Base-by-base conservation (phyloP, 2,113 vertebrate genomes). In the Uria aalge region DNA sequence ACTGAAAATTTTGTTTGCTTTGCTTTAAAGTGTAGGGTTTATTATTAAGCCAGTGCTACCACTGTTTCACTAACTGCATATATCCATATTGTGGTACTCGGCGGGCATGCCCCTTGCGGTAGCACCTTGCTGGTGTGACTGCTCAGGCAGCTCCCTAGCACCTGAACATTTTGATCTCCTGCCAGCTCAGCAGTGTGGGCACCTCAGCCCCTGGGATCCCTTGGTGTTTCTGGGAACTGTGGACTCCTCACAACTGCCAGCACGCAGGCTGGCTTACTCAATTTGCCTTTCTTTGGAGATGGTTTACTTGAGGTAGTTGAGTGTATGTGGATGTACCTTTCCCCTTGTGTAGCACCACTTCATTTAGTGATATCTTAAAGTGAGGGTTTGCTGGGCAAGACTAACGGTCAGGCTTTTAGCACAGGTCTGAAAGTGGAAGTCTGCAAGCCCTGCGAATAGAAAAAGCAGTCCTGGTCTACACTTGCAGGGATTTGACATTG, bases 31-130 rank as follows among this genome's bases (percentile, higher is more conserved):
- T 26, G 15, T 21, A 11, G 22, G 6, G 8, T 47, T 87, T 68
- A 32, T 74, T 82, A 15, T 34, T 66, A n/a, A n/a, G 29, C 17
- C n/a, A 55, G 15, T 26, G 32, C 36, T 26, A 6, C 21, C 18
- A 14, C 34, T 5, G 12, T 81, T 69, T 63, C 19, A 5, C 21
- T 18, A 3, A 5, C 17, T 40, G 4, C 0, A 0, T 11, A 1
- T 5, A 29, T 22, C 16, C 1, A 3, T n/a, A 9, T 9, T 26
- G 36, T 34, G n/a, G n/a, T 20, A 34, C 53, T 40, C 0, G 2
- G 17, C 0, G 0, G 10, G 4, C 32, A 50, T 81, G 32, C 13
- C 26, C 20, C 48, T 27, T 34, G n/a, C 0, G 2, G 36, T 29
- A 47, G 48, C 27, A 19, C 12, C 16, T 45, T 56, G 29, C 53